A percentile compares a stretch with the other conserved stretches of the same genome.
Conservation (phyloP, 1,140 invertebrate species). For the Drosophila sp. region DNA sequence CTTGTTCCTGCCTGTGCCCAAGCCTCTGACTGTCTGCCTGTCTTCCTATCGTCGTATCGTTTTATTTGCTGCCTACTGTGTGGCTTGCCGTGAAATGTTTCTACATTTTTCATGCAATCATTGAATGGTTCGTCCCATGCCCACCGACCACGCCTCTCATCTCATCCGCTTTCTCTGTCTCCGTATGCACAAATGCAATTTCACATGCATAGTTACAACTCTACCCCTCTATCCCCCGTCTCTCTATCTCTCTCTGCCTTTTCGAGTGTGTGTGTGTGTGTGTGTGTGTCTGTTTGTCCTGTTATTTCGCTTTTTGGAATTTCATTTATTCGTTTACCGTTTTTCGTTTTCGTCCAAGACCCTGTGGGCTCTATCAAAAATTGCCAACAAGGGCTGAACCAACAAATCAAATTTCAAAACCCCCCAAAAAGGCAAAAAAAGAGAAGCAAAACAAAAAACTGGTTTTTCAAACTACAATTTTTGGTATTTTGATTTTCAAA, state of each 20-base stretch:
- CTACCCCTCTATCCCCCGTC: background rate
- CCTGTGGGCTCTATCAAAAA: constrained; percentile 12
- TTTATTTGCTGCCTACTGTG: constrained; percentile 17
- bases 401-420: constrained; percentile 10
- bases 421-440: background rate
- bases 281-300: constrained; percentile 20
- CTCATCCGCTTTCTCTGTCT: constrained; percentile 22
- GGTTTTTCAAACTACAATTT: background rate
- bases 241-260: background rate
- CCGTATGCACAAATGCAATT: constrained; percentile 65
- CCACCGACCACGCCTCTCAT: background rate
- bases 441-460: background rate
- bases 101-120: constrained; percentile 57
- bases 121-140: constrained; percentile 16
- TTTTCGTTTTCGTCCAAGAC: constrained; percentile 26
- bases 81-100: constrained; percentile 39
- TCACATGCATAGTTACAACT: constrained; percentile 35
- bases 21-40: background rate
- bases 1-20: constrained; percentile 9
- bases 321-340: constrained; percentile 60
- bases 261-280: background rate
- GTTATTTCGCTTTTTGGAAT: constrained; percentile 35
- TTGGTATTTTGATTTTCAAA: background rate
- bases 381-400: constrained; percentile 7
- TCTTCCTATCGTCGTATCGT: constrained; percentile 9